Conservation (phyloP, 2,113 vertebrate genomes). For the Penelope pileata region DNA sequence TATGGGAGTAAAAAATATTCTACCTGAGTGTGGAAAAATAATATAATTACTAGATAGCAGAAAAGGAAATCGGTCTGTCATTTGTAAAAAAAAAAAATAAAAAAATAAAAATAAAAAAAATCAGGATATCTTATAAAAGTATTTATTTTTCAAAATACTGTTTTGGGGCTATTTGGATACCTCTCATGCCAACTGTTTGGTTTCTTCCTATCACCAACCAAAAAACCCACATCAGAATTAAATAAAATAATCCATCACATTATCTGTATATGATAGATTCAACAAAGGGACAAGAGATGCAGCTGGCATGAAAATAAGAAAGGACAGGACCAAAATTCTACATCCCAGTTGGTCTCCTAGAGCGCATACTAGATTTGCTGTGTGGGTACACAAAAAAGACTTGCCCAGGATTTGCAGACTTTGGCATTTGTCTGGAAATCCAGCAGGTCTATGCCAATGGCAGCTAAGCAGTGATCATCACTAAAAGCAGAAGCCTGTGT, state of each 20-base stretch:
- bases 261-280: neutral
- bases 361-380: neutral
- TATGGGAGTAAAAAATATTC: neutral
- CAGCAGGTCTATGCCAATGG: neutral
- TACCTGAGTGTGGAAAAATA: neutral
- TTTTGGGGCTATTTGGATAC: neutral
- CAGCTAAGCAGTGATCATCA: neutral
- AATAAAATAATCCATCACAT: neutral
- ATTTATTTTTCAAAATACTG: neutral
- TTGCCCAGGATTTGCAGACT: neutral
- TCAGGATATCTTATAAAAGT: neutral
- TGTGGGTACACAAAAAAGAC: neutral
- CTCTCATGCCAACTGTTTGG: neutral
- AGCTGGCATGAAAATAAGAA: neutral
- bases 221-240: neutral
- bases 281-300: neutral
- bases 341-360: accelerated
- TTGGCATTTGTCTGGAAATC: neutral
- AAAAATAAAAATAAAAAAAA: too few species aligned
- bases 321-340: neutral
- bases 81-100: neutral
- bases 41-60: neutral
- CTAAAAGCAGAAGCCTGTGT: neutral
- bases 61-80: neutral
- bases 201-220: neutral